Conservation (phyloP, 2,113 vertebrate genomes). For the Pica pica region DNA sequence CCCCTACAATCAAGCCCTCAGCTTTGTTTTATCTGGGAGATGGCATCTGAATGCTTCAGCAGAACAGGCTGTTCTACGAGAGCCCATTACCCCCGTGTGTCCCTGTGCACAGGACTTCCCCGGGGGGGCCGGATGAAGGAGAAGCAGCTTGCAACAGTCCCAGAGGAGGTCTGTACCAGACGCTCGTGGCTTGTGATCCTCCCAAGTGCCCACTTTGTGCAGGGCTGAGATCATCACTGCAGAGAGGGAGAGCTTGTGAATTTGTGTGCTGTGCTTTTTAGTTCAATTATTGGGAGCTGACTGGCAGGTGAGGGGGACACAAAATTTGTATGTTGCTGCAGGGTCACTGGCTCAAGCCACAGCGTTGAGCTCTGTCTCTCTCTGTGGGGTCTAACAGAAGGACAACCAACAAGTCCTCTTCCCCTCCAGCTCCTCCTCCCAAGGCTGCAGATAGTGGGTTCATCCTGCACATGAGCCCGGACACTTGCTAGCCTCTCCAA, state of each 20-base stretch:
- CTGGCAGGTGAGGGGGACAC: not conserved
- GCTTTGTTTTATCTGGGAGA: not conserved
- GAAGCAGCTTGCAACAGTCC: not conserved
- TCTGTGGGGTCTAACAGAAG: not conserved
- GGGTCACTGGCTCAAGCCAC: not conserved
- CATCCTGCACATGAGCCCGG: accelerated
- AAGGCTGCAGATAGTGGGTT: not conserved
- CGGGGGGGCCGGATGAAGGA: accelerated
- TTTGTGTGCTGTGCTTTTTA: not conserved
- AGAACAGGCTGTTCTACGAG: not conserved
- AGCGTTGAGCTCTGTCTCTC: not conserved
- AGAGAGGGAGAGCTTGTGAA: not conserved
- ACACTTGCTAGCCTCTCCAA: not conserved
- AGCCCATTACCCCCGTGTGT: not conserved
- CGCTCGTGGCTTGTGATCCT: not conserved
- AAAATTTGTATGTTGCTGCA: not conserved
- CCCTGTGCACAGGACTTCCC: not conserved
- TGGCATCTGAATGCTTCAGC: not conserved
- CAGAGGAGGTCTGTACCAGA: not conserved
- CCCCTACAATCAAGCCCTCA: not conserved
- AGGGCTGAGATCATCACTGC: not conserved
- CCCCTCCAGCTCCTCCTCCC: not conserved
- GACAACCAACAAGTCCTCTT: not conserved
- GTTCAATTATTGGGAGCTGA: accelerated
- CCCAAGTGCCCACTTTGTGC: accelerated